These are phyloP conservation scores for Tetragonula carbonaria DNA, from an alignment of 2,888 invertebrate species.

Conservation along the genomic window DNA sequence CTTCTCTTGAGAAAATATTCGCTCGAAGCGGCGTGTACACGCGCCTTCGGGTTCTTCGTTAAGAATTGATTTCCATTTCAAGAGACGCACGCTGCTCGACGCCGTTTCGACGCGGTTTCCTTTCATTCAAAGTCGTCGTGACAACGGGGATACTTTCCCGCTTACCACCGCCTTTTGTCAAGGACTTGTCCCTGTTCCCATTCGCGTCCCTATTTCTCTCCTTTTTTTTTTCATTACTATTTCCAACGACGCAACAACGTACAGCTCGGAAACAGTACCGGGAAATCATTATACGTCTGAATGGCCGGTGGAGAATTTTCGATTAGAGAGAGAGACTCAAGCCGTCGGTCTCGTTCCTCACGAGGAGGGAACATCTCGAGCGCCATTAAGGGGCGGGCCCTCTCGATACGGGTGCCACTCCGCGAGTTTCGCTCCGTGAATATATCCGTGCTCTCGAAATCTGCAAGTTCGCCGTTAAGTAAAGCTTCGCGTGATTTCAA, in stretches of 20 bases:
- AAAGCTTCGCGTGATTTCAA: conserved; percentile 68
- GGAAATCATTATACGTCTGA: background rate
- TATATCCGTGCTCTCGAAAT: conserved; percentile 54
- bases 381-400: conserved; percentile 21
- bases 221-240: background rate
- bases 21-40: no score
- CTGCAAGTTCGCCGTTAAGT: conserved; percentile 58
- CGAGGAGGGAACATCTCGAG: conserved; percentile 20
- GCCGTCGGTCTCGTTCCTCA: background rate
- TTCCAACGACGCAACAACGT: background rate
- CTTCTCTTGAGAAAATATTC: no score
- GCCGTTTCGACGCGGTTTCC: background rate
- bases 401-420: conserved; percentile 27
- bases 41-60: background rate
- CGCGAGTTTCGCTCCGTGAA: background rate
- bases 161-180: background rate
- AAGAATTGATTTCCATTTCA: background rate
- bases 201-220: background rate
- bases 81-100: background rate
- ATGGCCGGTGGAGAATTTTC: conserved; percentile 36
- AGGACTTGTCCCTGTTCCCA: background rate
- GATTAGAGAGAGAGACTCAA: conserved; percentile 43
- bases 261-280: background rate
- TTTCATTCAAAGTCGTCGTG: background rate
- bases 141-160: background rate